Percentiles rank a stretch among this genome's conserved stretches.
Evolutionary conservation across 1,140 invertebrate genomes (phyloP).

Genomic region (Cydia splendana): DNA sequence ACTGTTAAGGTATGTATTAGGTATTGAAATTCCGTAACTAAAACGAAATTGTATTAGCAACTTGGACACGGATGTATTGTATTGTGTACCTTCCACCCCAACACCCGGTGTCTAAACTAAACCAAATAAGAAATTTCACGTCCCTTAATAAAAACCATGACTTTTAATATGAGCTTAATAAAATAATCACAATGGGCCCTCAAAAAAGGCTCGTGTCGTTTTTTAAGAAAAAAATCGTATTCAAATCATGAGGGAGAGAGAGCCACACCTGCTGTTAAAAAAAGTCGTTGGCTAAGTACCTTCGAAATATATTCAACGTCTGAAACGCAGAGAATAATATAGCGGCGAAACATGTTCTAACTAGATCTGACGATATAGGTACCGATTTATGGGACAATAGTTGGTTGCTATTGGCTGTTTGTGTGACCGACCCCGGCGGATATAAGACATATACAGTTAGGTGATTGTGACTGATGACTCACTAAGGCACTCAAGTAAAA

Average conservation of each 20-base stretch:
- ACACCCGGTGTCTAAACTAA: conserved; percentile 1
- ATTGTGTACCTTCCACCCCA: neutral
- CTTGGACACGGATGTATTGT: neutral
- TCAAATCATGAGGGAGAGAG: conserved; percentile 45
- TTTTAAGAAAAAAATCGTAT: conserved; percentile 43
- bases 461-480: too few species aligned
- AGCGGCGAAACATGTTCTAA: neutral
- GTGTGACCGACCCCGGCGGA: too few species aligned
- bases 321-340: conserved; percentile 7
- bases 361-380: conserved; percentile 6
- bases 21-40: too few species aligned
- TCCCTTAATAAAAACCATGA: conserved; percentile 30
- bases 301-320: conserved; percentile 20
- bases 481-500: too few species aligned
- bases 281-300: conserved; percentile 31
- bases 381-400: neutral
- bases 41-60: neutral
- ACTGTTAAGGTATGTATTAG: too few species aligned
- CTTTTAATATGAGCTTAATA: conserved; percentile 31
- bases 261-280: conserved; percentile 35
- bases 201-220: conserved; percentile 34
- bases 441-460: too few species aligned
- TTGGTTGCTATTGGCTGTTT: too few species aligned
- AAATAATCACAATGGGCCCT: conserved; percentile 28
- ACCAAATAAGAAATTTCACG: conserved; percentile 32